Conservation (phyloP, 2,888 invertebrate species). For the Eristalis arbustorum region DNA sequence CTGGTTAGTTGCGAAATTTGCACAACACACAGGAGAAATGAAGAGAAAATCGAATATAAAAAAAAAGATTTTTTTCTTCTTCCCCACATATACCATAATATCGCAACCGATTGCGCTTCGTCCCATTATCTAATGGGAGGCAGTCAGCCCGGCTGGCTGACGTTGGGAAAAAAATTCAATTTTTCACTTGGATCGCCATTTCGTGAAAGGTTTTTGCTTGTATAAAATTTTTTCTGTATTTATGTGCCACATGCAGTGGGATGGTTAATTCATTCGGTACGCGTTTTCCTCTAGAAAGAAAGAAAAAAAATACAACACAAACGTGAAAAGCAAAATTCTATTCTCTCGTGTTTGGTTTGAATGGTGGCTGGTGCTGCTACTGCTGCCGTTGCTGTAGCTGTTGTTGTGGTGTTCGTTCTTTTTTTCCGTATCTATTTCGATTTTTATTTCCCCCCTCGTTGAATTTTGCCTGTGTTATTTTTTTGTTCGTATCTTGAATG, state of each 20-base stretch:
- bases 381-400: slow-evolving; percentile 9
- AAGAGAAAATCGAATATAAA: slow-evolving; percentile 17
- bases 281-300: slow-evolving; percentile 54
- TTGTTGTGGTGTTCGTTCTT: slow-evolving; percentile 42
- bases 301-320: slow-evolving; percentile 19
- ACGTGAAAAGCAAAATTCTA: slow-evolving; percentile 50
- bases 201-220: slow-evolving; percentile 62
- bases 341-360: slow-evolving; percentile 46
- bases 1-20: slow-evolving; percentile 35
- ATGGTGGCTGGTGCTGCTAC: slow-evolving; percentile 27
- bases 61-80: not conserved
- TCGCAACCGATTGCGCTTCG: slow-evolving; percentile 40
- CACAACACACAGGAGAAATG: not conserved
- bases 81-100: slow-evolving; percentile 9
- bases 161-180: slow-evolving; percentile 67
- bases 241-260: slow-evolving; percentile 64
- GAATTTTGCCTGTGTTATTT: not conserved
- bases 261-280: slow-evolving; percentile 67
- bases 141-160: slow-evolving; percentile 35
- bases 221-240: slow-evolving; percentile 55
- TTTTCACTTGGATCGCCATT: slow-evolving; percentile 68
- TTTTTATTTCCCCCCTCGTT: slow-evolving; percentile 45
- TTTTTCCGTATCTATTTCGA: slow-evolving; percentile 64
- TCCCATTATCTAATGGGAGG: slow-evolving; percentile 69
- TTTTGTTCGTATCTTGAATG: not conserved